Conservation (phyloP, 2,888 invertebrate species). For the Lithophane socia region DNA sequence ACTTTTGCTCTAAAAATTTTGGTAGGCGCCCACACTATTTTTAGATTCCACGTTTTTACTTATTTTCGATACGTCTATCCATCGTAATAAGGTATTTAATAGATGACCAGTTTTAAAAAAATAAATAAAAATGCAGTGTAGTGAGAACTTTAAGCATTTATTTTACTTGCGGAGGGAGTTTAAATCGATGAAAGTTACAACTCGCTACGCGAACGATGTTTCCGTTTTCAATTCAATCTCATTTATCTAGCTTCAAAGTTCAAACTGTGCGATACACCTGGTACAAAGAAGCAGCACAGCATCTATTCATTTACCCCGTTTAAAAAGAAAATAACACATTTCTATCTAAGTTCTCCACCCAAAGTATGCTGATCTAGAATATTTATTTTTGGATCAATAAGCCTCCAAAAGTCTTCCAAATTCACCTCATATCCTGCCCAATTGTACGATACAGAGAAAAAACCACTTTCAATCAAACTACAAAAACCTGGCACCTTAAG, state of each 20-base stretch:
- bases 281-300: background rate
- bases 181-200: background rate
- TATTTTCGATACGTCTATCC: background rate
- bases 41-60: background rate
- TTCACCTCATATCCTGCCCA: conserved; percentile 18
- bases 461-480: background rate
- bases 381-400: background rate
- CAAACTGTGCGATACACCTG: background rate
- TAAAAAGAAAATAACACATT: background rate
- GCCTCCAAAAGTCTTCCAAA: background rate
- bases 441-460: background rate
- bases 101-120: background rate
- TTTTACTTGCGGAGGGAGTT: background rate
- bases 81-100: no score
- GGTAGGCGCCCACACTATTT: conserved; percentile 21
- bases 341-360: background rate
- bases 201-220: background rate
- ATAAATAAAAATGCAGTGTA: background rate
- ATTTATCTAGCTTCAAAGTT: conserved; percentile 13
- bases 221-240: background rate
- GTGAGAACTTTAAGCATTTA: no score
- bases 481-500: background rate
- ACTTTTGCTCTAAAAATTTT: conserved; percentile 33
- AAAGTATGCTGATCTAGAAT: background rate
- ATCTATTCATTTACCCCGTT: background rate